A percentile compares a stretch with the other conserved stretches of the same genome.
Conservation (phyloP, 1,140 invertebrate genomes). For the Dysdera silvatica region DNA sequence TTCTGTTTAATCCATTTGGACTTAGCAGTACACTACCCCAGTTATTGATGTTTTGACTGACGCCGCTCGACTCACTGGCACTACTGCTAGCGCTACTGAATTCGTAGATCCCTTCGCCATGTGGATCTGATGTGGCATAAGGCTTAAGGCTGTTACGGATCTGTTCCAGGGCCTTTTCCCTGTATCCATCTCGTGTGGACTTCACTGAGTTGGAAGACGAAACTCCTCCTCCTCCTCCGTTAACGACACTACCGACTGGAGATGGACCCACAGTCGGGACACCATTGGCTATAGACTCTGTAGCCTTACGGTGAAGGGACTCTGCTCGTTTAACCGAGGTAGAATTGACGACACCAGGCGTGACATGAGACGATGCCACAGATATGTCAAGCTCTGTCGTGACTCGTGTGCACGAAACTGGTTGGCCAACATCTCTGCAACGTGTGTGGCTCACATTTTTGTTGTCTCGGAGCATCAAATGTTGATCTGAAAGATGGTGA, state of each 20-base stretch:
- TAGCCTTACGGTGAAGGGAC: slow-evolving; percentile 18
- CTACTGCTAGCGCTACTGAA: slow-evolving; percentile 67
- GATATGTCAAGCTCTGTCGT: slow-evolving; percentile 25
- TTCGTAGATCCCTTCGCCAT: slow-evolving; percentile 37
- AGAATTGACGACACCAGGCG: neutral
- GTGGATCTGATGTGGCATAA: slow-evolving; percentile 57
- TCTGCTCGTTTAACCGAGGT: slow-evolving; percentile 20
- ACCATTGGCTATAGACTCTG: no score
- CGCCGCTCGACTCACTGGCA: slow-evolving; percentile 55
- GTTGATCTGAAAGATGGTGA: neutral
- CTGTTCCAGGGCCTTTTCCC: slow-evolving; percentile 76
- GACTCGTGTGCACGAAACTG: slow-evolving; percentile 24
- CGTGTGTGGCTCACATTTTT: slow-evolving; percentile 16
- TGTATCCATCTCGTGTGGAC: slow-evolving; percentile 49
- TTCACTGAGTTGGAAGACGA: slow-evolving; percentile 12
- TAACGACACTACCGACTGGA: neutral
- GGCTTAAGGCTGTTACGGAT: slow-evolving; percentile 76
- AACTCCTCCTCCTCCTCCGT: slow-evolving; percentile 3
- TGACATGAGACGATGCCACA: slow-evolving; percentile 15
- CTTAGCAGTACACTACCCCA: slow-evolving; percentile 56
- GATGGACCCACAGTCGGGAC: slow-evolving; percentile 1
- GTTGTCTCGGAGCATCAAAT: slow-evolving; percentile 23
- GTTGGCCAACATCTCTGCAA: slow-evolving; percentile 22
- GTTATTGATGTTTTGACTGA: slow-evolving; percentile 57
- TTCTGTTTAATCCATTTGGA: slow-evolving; percentile 45